Percentiles rank a stretch among this genome's conserved stretches.
phyloP scores from a whole-genome alignment of 2,113 vertebrate species.

The Origma solitaria region DNA sequence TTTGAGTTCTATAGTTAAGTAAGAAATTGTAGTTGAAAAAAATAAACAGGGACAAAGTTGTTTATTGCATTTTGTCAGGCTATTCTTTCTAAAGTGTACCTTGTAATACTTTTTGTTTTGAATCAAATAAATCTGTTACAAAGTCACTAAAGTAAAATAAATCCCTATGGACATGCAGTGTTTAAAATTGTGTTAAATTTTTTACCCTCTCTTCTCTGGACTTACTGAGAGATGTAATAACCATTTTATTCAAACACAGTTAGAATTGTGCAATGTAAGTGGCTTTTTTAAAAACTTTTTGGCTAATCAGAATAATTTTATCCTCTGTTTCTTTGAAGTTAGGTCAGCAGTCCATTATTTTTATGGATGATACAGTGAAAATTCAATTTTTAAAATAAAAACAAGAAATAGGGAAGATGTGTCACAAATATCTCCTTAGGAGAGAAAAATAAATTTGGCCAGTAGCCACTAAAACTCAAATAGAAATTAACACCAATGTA shows the following conservation, averaged over 20 bases:
- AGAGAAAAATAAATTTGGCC: not conserved
- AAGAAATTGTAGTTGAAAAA: not conserved
- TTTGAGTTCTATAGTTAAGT: not conserved
- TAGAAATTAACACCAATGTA: not conserved
- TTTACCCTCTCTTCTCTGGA: not conserved
- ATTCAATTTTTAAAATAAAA: not conserved
- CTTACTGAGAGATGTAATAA: not conserved
- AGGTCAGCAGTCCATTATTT: not conserved
- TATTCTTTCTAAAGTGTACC: not conserved
- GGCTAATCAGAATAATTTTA: not conserved
- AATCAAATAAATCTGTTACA: not conserved
- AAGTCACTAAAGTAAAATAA: not conserved
- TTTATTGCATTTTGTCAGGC: not conserved
- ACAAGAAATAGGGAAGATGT: not conserved
- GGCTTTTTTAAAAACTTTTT: not conserved
- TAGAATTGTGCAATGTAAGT: not conserved
- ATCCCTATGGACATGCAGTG: accelerated
- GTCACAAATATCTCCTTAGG: not conserved
- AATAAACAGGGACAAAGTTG: not conserved
- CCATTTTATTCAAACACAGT: not conserved
- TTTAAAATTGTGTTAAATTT: not conserved
- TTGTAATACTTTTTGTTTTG: not conserved
- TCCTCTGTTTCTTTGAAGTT: not conserved
- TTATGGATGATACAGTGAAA: not conserved
- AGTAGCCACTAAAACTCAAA: not conserved